Evolutionary conservation across 2,888 invertebrate genomes (phyloP), one percentile per base, ranked within the genome.

Genomic region (Limnephilus rhombicus): DNA sequence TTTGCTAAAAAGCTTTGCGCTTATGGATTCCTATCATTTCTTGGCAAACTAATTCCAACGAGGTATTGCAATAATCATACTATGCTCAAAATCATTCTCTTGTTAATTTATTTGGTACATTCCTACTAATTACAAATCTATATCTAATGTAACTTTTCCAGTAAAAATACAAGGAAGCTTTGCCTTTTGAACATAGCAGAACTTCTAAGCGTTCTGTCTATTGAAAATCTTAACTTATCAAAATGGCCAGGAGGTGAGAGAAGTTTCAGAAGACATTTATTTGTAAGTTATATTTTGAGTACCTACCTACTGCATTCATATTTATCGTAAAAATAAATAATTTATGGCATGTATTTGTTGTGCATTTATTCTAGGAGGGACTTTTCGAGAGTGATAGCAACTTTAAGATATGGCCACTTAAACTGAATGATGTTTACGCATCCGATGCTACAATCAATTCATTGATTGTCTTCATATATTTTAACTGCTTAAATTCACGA

Each of bases 391-490:
- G 90, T 18, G 85, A 90, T 29, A 83, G 80, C 24, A 91, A 93
- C 80, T 87, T 90, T 11, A 93, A 53, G 45, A 87, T 18, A 49
- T 93, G 92, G 93, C 91, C 92, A 5, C 82, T 89, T 68, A 92
- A 68, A 34, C 85, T 93, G 24, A 92, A 88, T 41, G 91, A 93
- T 91, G 34, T 29, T 41, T 85, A 49, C 34, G 86, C 93, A 24
- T 81, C 92, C 3, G 91, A 91, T 29, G 85, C 93, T n/a, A 80
- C 91, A 49, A 49, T 93, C 24, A 83, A 93, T 90, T 31, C 92
- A 29, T 80, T 93, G 18, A 90, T 93, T 31, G 85, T 92, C 37
- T 93, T 90, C 80, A 82, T 93, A 34, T 93, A 93, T 81, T 93
- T 93, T 29, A 91, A 90, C 82, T 93, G 91, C 68, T 89, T 92